phyloP scores from a whole-genome alignment of 2,797 vertebrate species.

The Alcedo atthis region DNA sequence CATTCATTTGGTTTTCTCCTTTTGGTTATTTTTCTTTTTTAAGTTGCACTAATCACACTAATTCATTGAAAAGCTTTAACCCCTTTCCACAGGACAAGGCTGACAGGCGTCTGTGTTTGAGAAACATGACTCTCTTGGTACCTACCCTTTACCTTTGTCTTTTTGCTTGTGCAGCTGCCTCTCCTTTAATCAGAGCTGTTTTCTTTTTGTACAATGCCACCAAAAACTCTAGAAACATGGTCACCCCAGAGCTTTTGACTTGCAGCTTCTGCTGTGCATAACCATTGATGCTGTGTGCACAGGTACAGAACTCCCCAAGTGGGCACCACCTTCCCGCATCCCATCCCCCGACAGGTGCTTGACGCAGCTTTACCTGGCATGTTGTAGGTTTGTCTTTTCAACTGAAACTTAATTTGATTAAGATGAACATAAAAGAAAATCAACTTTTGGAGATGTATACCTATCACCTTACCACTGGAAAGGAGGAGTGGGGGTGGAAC shows the following conservation, averaged over 20 bases:
- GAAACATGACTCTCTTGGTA: constrained; percentile 94
- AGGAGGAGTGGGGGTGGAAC: not conserved
- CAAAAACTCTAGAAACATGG: constrained; percentile 62
- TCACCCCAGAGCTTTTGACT: constrained; percentile 77
- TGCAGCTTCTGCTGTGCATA: constrained; percentile 78
- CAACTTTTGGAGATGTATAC: not conserved
- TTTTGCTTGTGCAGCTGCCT: constrained; percentile 83
- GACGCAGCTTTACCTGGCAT: constrained; percentile 78
- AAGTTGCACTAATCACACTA: constrained; percentile 78
- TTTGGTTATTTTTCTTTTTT: constrained; percentile 57
- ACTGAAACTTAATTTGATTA: constrained; percentile 72
- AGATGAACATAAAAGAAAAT: constrained; percentile 84
- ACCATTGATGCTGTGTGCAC: constrained; percentile 61
- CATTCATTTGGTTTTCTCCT: constrained; percentile 67
- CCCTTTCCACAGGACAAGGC: constrained; percentile 93
- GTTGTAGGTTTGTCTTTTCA: constrained; percentile 70
- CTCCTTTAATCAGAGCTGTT: constrained; percentile 75
- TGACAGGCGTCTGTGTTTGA: constrained; percentile 91
- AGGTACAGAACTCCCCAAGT: constrained; percentile 49
- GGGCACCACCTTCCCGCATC: constrained; percentile 61
- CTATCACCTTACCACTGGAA: not conserved
- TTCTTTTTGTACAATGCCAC: constrained; percentile 72
- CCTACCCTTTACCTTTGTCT: constrained; percentile 84
- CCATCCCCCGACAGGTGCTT: constrained; percentile 73
- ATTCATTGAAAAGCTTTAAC: constrained; percentile 86